Base-by-base conservation (phyloP, 92 coral and sea anemone species). In the Porites lobata region DNA sequence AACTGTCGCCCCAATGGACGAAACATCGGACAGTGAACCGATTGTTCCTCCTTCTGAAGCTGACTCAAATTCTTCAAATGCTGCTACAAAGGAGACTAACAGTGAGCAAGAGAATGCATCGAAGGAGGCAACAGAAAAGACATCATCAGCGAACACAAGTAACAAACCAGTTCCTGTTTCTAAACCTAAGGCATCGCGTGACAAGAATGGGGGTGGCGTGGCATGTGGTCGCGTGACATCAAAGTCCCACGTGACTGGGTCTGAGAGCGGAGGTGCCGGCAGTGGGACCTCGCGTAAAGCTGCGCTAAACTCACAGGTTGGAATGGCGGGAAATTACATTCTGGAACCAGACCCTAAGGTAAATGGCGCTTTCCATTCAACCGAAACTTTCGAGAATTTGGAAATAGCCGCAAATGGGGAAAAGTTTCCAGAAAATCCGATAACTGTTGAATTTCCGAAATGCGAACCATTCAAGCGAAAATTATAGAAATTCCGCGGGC, bases 321-420 rank as follows among this genome's bases (percentile, higher is more conserved):
- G 88, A 21, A 54, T 67, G 67, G 72, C 57, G 12, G 92, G 81
- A n/a, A 75, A 24, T 26, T 87, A 91, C 69, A 54, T 82, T 56
- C 80, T 94, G 76, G 95, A 92, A 75, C 96, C 96, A 5, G 96
- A 94, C 67, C 96, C 96, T 21, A 94, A 94, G 95, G 96, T 93
- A 78, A 65, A 50, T 22, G 6, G 13, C 51, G 9, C 8, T n/a
- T 17, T 11, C 18, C 9, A 80, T 11, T 80, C 14, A 13, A 9
- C 11, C 59, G 14, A 54, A 9, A 54, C 11, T 54, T 54, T 10
- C 11, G 12, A 54, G 0, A 54, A 54, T 54, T 9, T 54, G 47
- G 47, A 38, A 38, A 38, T 4, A 38, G 47, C 47, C 0, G 47
- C 47, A 38, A 38, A 38, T 38, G 47, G 6, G 47, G 7, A 38